Evolutionary conservation across 2,888 invertebrate genomes (phyloP), one percentile per base, ranked within the genome.

Genomic region (Nemotelus nigrinus): DNA sequence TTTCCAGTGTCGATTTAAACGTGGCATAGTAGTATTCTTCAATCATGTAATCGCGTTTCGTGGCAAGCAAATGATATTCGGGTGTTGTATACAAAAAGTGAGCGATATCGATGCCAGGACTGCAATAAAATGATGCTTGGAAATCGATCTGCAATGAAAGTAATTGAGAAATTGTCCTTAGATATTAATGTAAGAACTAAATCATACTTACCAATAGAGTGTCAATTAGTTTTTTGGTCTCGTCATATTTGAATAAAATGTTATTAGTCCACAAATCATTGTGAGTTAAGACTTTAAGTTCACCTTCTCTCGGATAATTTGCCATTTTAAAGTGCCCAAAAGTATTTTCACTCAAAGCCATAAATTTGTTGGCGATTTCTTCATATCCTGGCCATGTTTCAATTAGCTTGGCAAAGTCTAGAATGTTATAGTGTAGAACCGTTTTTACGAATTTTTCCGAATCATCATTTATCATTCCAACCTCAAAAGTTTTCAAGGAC

Each of bases 181-280:
- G 58, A n/a, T 8, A 5, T 4, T 25, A 2, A 58, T 6, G 7
- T 7, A 58, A 47, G 47, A 64, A 10, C 25, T 39, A 2, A 8
- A 45, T n/a, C 41, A 25, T 39, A 84, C 87, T 84, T 82, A 88
- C 88, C 78, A 88, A 87, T 80, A 84, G 84, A 10, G 87, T 84
- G 44, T 88, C 87, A 60, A 83, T 81, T 6, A 88, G 83, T 43
- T 83, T 84, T 39, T 83, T 78, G 25, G 84, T 80, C 78, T 86
- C 81, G 79, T 86, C 81, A 79, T 88, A 88, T 80, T 88, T 87
- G 79, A 89, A 89, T 81, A 89, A 85, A 81, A 89, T 86, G 80
- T 89, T 89, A 80, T 89, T 89, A 0, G 88, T 84, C 89, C 89
- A 89, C 5, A 89, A 82, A 82, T 89, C 89, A 2, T 89, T 89